Base-by-base conservation (phyloP, 1,140 invertebrate species). In the Leguminivora glycinivorella region DNA sequence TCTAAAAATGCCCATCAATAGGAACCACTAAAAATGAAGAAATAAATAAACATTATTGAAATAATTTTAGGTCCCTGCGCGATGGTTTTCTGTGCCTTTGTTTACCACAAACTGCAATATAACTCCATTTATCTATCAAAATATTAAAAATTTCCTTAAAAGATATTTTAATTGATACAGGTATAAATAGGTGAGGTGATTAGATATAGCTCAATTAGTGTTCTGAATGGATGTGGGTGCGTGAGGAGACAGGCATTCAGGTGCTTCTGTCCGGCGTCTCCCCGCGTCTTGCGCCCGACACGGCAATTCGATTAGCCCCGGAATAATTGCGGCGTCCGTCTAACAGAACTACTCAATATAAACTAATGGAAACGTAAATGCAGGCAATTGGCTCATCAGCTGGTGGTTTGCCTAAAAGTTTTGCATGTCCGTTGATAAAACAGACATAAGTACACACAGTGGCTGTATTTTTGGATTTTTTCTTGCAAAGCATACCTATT, bases 281-380 rank as follows among this genome's bases (percentile, higher is more conserved):
- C 70, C 52, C 67, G 68, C 76, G 77, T 83, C 82, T 85, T 83
- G 80, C 72, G 69, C 63, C 74, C 69, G 74, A 87, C 84, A 87
- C 77, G 84, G 77, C 81, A 87, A 87, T 83, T 87, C 84, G 80
- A 87, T 87, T 87, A 87, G 79, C 60, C 72, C 47, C 69, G 76
- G 77, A 79, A 83, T 85, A 85, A 87, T 87, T 85, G 83, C 34
- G 38, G 38, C 19, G 66, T 43, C 66, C 24, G 17, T 40, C n/a
- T 38, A 34, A 22, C 56, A 29, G 56, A 17, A 29, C 58, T 63
- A 34, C 25, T 63, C 58, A 63, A 9, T 63, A 63, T 63, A 29
- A 63, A 63, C 58, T 63, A 29, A 31, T 26, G 58, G 26, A 63
- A 63, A 29, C 25, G 17, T 52, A 52, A 52, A 52, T 52, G 47